A percentile compares a stretch with the other conserved stretches of the same genome.
These are phyloP conservation scores for Hozukius guyotensis DNA, from an alignment of 2,797 vertebrate genomes.

Conservation along the genomic window DNA sequence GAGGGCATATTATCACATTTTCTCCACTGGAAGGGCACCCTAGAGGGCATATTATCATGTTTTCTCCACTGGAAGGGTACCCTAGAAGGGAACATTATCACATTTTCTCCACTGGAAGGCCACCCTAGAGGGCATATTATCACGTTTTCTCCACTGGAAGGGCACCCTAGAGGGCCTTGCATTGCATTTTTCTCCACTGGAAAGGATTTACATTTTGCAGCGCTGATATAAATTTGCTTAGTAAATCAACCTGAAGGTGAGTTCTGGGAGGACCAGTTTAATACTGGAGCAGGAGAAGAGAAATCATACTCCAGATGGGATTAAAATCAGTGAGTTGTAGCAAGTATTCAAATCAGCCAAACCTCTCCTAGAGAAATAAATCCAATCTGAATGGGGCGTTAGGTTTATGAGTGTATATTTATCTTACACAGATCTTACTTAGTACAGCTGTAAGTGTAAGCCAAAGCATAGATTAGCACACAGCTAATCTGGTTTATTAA, in stretches of 20 bases:
- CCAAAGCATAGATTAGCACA: neutral
- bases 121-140: too few relatives aligned
- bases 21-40: neutral
- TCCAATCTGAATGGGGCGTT: neutral
- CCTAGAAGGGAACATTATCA: too few relatives aligned
- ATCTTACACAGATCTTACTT: neutral
- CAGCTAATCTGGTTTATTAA: conserved; percentile 6
- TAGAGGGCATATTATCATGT: too few relatives aligned
- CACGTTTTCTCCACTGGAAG: neutral
- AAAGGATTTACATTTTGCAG: neutral
- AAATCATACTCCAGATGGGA: neutral
- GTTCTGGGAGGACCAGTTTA: neutral
- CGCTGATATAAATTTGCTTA: neutral
- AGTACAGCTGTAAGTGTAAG: neutral
- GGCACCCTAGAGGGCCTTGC: neutral
- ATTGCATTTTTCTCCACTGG: neutral
- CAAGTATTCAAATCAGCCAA: neutral
- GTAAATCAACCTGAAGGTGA: neutral
- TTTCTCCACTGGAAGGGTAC: too few relatives aligned
- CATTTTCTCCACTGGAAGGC: too few relatives aligned
- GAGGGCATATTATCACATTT: too few relatives aligned
- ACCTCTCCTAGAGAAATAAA: neutral
- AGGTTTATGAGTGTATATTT: conserved; percentile 1
- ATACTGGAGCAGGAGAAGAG: neutral
- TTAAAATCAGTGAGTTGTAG: neutral